Conservation (phyloP, 37 sponge, comb jelly and placozoan species). For the Hormiphora californensis region DNA sequence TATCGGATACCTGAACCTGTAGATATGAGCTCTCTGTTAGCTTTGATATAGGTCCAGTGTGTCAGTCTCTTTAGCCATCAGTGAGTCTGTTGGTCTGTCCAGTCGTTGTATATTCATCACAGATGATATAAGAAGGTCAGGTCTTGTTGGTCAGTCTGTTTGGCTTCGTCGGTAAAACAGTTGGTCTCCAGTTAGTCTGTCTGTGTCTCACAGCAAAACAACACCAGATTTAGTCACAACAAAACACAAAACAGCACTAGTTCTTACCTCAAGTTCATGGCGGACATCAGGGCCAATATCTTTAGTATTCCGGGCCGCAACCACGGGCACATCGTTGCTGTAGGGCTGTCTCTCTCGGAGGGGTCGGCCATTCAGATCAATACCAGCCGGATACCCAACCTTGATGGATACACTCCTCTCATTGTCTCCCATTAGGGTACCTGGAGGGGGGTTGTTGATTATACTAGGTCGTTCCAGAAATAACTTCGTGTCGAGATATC, state of each 20-base stretch:
- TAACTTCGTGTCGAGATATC: too few relatives aligned
- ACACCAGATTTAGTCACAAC: background rate
- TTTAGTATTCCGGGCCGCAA: too few relatives aligned
- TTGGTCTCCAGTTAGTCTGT: background rate
- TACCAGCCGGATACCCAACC: background rate
- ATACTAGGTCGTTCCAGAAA: too few relatives aligned
- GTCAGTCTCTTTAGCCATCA: background rate
- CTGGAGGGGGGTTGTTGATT: too few relatives aligned
- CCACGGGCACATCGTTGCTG: slow-evolving; percentile 3
- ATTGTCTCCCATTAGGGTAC: background rate
- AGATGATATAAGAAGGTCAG: too few relatives aligned
- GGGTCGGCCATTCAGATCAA: background rate
- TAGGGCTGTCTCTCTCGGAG: slow-evolving; percentile 12
- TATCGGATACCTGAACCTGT: background rate
- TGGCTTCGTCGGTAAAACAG: background rate
- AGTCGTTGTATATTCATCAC: background rate
- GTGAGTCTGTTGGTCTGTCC: background rate
- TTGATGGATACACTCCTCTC: background rate
- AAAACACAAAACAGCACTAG: background rate
- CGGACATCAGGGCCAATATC: background rate
- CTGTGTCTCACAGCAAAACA: background rate
- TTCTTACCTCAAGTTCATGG: slow-evolving; percentile 5
- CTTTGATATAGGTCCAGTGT: background rate
- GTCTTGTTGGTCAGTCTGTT: slow-evolving; percentile 6
- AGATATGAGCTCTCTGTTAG: too few relatives aligned